Evolutionary conservation across 2,113 vertebrate species (phyloP).

Genomic region (Podocnemis expansa): DNA sequence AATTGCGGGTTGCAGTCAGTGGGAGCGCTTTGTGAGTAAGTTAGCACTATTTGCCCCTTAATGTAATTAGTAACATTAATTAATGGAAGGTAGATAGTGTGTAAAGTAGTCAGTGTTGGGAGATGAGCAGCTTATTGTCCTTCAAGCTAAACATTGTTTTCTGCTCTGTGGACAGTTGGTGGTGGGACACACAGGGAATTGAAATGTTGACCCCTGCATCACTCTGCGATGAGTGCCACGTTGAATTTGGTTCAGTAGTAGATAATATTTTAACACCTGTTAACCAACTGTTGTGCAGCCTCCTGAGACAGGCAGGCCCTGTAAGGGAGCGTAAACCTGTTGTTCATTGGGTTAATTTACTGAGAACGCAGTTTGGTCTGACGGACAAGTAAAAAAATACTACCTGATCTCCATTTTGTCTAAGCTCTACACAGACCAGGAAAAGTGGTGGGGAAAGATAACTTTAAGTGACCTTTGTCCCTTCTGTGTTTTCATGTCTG

Average conservation of each 20-base stretch:
- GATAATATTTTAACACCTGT: background rate
- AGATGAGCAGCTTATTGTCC: background rate
- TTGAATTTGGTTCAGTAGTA: background rate
- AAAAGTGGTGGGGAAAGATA: background rate
- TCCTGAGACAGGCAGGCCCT: background rate
- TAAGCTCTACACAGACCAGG: background rate
- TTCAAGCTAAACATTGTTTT: background rate
- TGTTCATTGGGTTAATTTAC: background rate
- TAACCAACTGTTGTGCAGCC: background rate
- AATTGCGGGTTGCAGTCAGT: conserved; percentile 59
- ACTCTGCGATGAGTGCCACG: background rate
- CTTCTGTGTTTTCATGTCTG: conserved; percentile 15
- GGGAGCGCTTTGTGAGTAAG: conserved; percentile 44
- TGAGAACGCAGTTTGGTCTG: background rate
- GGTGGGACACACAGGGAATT: background rate
- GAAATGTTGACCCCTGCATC: background rate
- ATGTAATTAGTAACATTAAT: conserved; percentile 54
- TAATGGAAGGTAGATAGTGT: background rate
- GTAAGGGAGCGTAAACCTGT: background rate
- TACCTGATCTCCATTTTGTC: background rate
- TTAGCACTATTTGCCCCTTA: background rate
- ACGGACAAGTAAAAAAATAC: background rate
- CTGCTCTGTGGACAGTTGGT: background rate
- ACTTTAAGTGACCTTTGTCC: background rate
- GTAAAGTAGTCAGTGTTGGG: background rate